Percentiles rank a stretch among this genome's conserved stretches.
phyloP scores from a whole-genome alignment of 2,888 invertebrate genomes.

The Ochropleura leucogaster region DNA sequence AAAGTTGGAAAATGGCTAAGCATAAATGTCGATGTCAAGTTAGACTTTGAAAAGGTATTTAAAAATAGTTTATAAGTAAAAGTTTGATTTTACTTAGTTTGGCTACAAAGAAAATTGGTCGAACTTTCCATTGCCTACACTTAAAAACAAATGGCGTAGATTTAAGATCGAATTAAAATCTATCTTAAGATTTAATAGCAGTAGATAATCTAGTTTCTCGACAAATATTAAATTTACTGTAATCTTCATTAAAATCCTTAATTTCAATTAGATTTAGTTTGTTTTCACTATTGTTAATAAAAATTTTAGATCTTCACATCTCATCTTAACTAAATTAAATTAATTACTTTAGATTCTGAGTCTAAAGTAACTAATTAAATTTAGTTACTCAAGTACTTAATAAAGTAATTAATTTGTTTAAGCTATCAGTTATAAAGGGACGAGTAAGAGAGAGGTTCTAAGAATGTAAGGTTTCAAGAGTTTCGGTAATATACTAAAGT shows the following conservation, averaged over 20 bases:
- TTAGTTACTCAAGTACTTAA: slow-evolving; percentile 21
- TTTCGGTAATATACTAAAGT: slow-evolving; percentile 7
- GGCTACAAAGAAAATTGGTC: background rate
- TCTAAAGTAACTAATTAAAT: slow-evolving; percentile 29
- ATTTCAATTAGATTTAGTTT: slow-evolving; percentile 42
- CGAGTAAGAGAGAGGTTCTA: slow-evolving; percentile 3
- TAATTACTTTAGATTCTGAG: slow-evolving; percentile 1
- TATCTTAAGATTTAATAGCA: slow-evolving; percentile 16
- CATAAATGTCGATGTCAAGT: background rate
- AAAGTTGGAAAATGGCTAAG: too few species aligned
- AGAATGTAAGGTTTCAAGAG: slow-evolving; percentile 16
- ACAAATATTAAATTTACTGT: slow-evolving; percentile 39
- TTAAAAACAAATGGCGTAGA: background rate
- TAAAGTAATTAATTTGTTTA: slow-evolving; percentile 36
- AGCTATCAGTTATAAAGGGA: slow-evolving; percentile 19
- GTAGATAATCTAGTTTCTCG: slow-evolving; percentile 15
- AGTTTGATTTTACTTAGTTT: background rate
- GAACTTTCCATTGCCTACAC: background rate
- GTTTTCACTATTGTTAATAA: slow-evolving; percentile 27
- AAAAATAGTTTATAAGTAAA: background rate
- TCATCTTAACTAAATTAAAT: slow-evolving; percentile 30
- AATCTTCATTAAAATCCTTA: slow-evolving; percentile 13
- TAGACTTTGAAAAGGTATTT: background rate
- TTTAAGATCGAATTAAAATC: slow-evolving; percentile 7
- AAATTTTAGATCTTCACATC: slow-evolving; percentile 42